These are phyloP conservation scores for Conger conger DNA, from an alignment of 2,113 vertebrate species.

Conservation along the genomic window DNA sequence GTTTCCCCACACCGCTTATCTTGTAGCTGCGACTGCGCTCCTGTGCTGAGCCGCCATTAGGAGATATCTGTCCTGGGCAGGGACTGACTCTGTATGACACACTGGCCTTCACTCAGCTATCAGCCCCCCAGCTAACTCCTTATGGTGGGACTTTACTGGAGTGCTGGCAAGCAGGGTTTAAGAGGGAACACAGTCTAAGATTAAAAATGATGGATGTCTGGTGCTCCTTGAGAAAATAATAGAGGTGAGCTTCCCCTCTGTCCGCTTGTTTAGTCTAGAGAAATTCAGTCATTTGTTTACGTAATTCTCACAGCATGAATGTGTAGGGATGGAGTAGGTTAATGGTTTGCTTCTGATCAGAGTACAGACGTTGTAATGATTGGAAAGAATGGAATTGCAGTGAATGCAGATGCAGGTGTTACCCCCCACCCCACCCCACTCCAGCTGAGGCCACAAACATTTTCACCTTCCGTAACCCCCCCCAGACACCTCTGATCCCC, in stretches of 20 bases:
- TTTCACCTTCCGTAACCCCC: neutral
- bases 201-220: constrained; percentile 35
- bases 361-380: neutral
- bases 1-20: no score
- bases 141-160: constrained; percentile 16
- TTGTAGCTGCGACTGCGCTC: no score
- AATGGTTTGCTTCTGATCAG: neutral
- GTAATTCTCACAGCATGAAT: neutral
- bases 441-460: neutral
- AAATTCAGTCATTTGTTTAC: constrained; percentile 26
- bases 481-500: neutral
- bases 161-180: constrained; percentile 24
- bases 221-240: constrained; percentile 14
- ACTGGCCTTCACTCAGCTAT: constrained; percentile 1
- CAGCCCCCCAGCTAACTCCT: constrained; percentile 28
- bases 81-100: neutral
- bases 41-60: no score
- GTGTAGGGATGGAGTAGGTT: constrained; percentile 14
- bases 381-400: neutral
- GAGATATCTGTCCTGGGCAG: no score
- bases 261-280: constrained; percentile 28
- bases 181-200: constrained; percentile 22
- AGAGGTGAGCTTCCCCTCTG: neutral
- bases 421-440: no score
- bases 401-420: neutral